Base-by-base conservation (phyloP, 2,888 invertebrate species). In the Philereme transversata region DNA sequence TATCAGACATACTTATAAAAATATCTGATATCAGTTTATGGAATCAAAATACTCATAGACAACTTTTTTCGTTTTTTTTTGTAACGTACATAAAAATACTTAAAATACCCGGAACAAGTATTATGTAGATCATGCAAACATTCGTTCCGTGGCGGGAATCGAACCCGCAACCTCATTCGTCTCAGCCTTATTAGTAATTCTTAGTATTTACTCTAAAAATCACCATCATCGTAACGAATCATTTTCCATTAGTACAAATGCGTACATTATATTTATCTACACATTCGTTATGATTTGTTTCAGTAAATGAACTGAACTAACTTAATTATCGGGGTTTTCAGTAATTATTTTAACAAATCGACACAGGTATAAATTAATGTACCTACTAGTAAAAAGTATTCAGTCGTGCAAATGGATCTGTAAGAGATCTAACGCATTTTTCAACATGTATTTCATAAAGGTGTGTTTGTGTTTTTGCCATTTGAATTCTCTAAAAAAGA, bases 271-370 rank as follows among this genome's bases (percentile, higher is more conserved):
- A 40, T 40, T 36, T 44, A n/a, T 44, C 56, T 57, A 49, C 35
- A 45, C 10, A 51, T 53, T 51, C 51, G 44, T 36, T 36, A 22
- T 6, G 6, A 48, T 57, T 50, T 44, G 51, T 52, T 51, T 59
- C 54, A 67, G 65, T 58, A 49, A 51, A 69, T 69, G 50, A 60
- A 38, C 52, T 49, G 53, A 67, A 69, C 64, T 61, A 59, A 65
- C 45, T 59, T 46, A 43, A 47, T 56, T 59, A 48, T 22, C 48
- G 8, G 49, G 48, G 62, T 62, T 57, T 38, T 49, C 53, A 63
- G 60, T 65, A 5, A 68, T 68, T 68, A 68, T 55, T 52, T 43
- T 40, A 22, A n/a, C 9, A 47, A 51, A 47, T 38, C n/a, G 0
- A 8, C 5, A 2, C 9, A 41, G 7, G 33, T 54, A 54, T 59